Base-by-base conservation (phyloP, 2,113 vertebrate genomes). In the Tupaia tana region DNA sequence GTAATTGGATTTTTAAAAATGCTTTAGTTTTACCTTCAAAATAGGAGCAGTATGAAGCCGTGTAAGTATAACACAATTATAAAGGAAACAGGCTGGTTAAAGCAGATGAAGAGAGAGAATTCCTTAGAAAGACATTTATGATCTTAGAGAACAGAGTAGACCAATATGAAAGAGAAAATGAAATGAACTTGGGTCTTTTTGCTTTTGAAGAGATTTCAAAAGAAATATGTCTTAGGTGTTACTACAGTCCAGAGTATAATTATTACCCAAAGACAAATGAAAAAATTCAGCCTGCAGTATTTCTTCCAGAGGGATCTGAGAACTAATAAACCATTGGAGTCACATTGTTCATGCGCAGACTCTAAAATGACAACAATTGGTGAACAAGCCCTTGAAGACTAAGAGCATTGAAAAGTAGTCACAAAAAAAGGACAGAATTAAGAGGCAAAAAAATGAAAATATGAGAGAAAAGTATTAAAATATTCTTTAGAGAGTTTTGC, bases 151-250 rank as follows among this genome's bases (percentile, higher is more conserved):
- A 85, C 34, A 88, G 20, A 85, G 8, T 52, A 70, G 67, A 52
- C 20, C 67, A n/a, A 10, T 25, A 61, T 66, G 34, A 88, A 93
- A 75, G 61, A 90, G 61, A 90, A 79, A 94, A 86, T 63, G 3
- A 52, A 88, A 90, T 79, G 16, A 93, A 64, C 22, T 15, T 16
- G 0, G 73, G 16, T 66, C 25, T 67, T 66, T 25, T 24, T 75
- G 54, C n/a, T 93, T 93, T 85, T 59, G 4, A 83, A 75, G 29
- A 66, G 7, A 16, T 79, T 92, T 95, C 64, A 79, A 84, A 95
- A 81, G n/a, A 61, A 82, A 69, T 31, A 58, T 75, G 7, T 18
- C 70, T 34, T 80, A 70, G 15, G 5, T 58, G 12, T 73, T 84
- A 74, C 6, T 61, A 64, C 18, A 84, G 13, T 8, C 54, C 74